Evolutionary conservation across 2,888 invertebrate species (phyloP).

Genomic region (Andrena hattorfiana): DNA sequence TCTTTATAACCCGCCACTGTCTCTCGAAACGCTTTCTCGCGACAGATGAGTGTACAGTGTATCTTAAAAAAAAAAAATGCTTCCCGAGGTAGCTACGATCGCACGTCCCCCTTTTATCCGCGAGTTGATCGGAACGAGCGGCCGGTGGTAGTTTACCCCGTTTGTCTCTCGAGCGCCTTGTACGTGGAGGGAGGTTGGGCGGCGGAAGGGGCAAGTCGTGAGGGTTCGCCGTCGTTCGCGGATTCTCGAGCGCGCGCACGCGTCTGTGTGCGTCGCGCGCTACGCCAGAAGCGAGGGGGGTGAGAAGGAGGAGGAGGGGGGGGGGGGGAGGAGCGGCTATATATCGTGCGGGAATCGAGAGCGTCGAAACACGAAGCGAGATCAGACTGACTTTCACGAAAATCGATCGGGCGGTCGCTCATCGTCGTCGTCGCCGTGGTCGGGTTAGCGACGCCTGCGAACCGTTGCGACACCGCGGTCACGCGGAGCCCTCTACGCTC

Average conservation of each 20-base stretch:
- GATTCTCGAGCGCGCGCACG: background rate
- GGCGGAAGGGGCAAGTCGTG: slow-evolving; percentile 24
- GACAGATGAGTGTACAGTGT: too few species aligned
- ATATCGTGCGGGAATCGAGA: slow-evolving; percentile 71
- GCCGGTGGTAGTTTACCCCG: background rate
- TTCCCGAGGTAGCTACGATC: too few species aligned
- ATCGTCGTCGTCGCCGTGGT: slow-evolving; percentile 54
- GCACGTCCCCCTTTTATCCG: too few species aligned
- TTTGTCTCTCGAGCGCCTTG: background rate
- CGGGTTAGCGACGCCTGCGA: slow-evolving; percentile 70
- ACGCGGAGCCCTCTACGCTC: slow-evolving; percentile 31
- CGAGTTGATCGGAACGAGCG: too few species aligned
- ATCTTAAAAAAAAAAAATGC: too few species aligned
- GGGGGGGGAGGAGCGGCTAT: slow-evolving; percentile 31
- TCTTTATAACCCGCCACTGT: too few species aligned
- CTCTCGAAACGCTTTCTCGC: too few species aligned
- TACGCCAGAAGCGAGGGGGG: background rate
- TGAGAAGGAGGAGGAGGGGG: too few species aligned
- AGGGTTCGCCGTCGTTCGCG: slow-evolving; percentile 40
- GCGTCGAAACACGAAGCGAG: slow-evolving; percentile 74
- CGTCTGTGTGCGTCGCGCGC: slow-evolving; percentile 46
- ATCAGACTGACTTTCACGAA: slow-evolving; percentile 73
- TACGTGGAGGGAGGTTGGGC: background rate
- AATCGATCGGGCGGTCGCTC: slow-evolving; percentile 71
- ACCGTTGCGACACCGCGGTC: slow-evolving; percentile 59